Conservation (phyloP, 2,113 vertebrate species). For the Plestiodon gilberti region DNA sequence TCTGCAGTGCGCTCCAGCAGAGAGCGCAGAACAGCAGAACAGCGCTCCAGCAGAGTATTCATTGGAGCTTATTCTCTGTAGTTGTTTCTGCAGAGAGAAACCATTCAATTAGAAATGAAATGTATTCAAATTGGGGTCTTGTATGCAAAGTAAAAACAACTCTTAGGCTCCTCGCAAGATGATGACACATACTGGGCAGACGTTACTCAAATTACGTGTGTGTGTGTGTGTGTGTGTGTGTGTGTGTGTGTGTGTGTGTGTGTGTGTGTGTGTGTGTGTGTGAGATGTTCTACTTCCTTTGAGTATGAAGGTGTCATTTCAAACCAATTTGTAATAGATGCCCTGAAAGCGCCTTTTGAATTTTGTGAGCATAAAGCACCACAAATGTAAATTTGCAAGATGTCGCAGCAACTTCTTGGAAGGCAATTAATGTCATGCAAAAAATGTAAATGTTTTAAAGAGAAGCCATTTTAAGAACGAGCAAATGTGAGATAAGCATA, state of each 20-base stretch:
- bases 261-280: too few relatives aligned
- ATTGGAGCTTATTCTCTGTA: neutral
- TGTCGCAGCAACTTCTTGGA: neutral
- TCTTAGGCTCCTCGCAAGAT: neutral
- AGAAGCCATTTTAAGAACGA: slow-evolving; percentile 22
- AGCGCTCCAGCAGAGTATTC: too few relatives aligned
- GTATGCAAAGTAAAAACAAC: neutral
- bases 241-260: too few relatives aligned
- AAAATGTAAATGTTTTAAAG: neutral
- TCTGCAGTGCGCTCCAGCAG: too few relatives aligned
- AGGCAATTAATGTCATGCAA: neutral
- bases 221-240: too few relatives aligned
- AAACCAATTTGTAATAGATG: neutral
- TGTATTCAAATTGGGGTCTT: neutral
- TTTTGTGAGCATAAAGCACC: neutral
- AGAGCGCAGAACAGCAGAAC: too few relatives aligned
- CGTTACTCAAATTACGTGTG: neutral
- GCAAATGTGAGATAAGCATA: neutral
- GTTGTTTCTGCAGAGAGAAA: neutral
- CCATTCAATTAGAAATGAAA: neutral
- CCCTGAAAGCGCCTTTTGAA: neutral
- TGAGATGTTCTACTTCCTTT: neutral
- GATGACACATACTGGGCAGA: too few relatives aligned
- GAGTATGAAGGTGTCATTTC: neutral
- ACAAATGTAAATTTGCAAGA: slow-evolving; percentile 6